Evolutionary conservation across 2,113 vertebrate genomes (phyloP), one percentile per base, ranked within the genome.

Genomic region (Eleginops maclovinus): DNA sequence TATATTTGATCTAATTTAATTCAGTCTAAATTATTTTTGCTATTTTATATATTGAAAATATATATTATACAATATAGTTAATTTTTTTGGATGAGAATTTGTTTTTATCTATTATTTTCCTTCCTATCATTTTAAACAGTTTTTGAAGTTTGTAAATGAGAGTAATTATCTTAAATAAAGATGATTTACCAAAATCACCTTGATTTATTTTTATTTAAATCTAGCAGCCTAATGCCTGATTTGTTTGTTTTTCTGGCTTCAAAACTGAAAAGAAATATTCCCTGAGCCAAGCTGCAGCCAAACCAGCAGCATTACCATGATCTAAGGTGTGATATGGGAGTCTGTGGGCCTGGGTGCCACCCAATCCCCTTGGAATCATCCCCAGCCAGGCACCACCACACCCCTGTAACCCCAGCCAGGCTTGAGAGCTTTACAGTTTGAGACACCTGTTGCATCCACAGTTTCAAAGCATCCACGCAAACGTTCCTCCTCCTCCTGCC

Each of bases 401-500:
- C 63, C 78, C 77, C 56, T 79, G 53, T 83, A 84, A 87, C 81
- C 77, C 80, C 78, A 58, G 80, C 56, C 75, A 50, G 56, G 67
- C 69, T 80, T 54, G 78, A 74, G 72, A 74, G 68, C 75, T 76
- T 59, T 86, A 72, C 78, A 84, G 88, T 86, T 89, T 74, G 82
- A 81, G 72, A 78, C 85, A 90, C 91, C 89, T 91, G 90, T 88
- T 81, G 86, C 55, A 11, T 56, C 65, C 74, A 49, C 13, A 11
- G 66, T 88, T 87, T 85, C 78, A 86, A 79, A 80, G 76, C 72
- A 36, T 82, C 75, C 85, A 65, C 56, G 36, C 63, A 70, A 82
- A 56, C 50, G 50, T 64, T 40, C 55, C 61, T 81, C 66, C 88
- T 75, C 71, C 78, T 63, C 43, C 76, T 62, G 44, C 65, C 79